Evolutionary conservation across 2,113 vertebrate species (phyloP).

Genomic region (Mus pahari): DNA sequence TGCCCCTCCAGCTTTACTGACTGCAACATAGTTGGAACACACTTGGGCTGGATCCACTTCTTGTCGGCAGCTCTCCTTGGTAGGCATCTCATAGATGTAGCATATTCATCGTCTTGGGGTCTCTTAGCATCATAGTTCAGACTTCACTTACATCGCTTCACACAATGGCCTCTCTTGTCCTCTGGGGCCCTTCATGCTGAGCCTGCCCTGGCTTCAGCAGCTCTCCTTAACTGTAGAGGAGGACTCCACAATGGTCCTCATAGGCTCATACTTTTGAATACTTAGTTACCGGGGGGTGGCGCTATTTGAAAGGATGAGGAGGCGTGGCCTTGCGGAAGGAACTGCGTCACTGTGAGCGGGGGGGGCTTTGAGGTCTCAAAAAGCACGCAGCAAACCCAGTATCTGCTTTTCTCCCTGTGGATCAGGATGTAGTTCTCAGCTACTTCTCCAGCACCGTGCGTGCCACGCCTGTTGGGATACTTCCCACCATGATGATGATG

Average conservation of each 20-base stretch:
- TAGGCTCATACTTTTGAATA: background rate
- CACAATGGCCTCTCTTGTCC: background rate
- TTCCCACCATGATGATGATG: background rate
- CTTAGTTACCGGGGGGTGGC: background rate
- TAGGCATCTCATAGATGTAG: background rate
- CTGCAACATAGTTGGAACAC: background rate
- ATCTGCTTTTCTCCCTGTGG: background rate
- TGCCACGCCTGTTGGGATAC: background rate
- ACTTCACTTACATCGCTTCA: background rate
- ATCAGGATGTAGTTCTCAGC: background rate
- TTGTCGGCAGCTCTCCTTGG: background rate
- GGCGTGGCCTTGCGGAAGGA: background rate
- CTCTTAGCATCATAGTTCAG: background rate
- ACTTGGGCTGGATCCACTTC: background rate
- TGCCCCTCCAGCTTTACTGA: background rate
- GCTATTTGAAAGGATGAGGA: background rate
- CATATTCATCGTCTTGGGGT: too few relatives aligned
- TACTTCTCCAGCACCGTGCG: background rate
- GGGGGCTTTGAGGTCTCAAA: background rate
- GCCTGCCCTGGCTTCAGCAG: background rate
- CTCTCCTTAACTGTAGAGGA: background rate
- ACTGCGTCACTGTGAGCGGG: background rate
- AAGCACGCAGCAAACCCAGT: background rate
- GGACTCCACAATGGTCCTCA: background rate
- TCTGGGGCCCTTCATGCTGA: background rate